Conservation (phyloP, 2,888 invertebrate genomes). For the Cephus spinipes region DNA sequence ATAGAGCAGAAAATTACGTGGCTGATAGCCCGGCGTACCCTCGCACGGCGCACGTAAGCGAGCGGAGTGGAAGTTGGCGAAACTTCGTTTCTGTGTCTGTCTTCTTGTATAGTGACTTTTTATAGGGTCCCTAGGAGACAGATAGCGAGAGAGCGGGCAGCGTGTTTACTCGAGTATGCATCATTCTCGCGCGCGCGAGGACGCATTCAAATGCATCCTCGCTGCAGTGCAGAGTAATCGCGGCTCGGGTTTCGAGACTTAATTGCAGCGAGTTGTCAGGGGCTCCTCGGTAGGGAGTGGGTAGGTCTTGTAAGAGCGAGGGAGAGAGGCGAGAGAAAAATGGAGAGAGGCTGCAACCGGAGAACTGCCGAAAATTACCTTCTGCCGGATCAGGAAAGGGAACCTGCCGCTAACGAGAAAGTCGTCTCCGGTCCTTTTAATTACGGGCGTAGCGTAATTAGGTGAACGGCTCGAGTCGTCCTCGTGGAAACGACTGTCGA, state of each 20-base stretch:
- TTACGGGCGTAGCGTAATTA: background rate
- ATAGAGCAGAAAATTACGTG: too few relatives aligned
- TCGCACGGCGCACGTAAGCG: too few relatives aligned
- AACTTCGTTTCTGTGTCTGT: too few relatives aligned
- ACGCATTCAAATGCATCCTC: constrained; percentile 39
- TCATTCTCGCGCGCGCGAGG: too few relatives aligned
- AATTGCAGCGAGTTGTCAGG: constrained; percentile 40
- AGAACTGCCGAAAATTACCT: constrained; percentile 3
- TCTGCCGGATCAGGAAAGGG: background rate
- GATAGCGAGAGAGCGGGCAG: too few relatives aligned
- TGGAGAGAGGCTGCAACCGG: background rate
- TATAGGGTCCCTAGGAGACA: too few relatives aligned
- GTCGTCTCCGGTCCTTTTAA: background rate
- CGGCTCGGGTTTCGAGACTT: constrained; percentile 50
- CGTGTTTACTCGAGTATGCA: too few relatives aligned
- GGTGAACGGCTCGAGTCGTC: background rate
- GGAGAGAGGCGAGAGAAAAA: background rate
- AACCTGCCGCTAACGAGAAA: constrained; percentile 1
- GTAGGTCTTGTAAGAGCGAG: background rate
- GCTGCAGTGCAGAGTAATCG: constrained; percentile 16
- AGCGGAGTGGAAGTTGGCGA: too few relatives aligned
- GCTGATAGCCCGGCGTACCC: too few relatives aligned
- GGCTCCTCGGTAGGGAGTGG: background rate
- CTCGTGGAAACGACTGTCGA: too few relatives aligned
- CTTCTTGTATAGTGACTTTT: too few relatives aligned